Evolutionary conservation across 2,888 invertebrate species (phyloP).

Genomic region (Chrysopilus asiliformis): DNA sequence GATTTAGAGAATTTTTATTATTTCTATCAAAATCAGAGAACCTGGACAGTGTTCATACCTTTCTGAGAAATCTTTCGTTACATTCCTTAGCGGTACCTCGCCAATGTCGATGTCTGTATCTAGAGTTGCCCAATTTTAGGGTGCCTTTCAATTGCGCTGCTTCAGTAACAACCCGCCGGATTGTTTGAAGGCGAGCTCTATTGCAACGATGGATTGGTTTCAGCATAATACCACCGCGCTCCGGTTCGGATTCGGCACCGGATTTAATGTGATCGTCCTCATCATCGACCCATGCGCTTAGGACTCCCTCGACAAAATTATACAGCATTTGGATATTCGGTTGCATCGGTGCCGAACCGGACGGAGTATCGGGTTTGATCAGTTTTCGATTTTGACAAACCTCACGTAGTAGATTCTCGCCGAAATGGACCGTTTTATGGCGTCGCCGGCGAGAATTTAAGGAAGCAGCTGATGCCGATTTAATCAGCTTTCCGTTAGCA

Average conservation of each 20-base stretch:
- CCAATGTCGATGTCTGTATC: conserved; percentile 71
- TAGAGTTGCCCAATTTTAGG: conserved; percentile 51
- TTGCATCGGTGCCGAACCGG: conserved; percentile 42
- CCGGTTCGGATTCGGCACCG: conserved; percentile 59
- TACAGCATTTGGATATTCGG: conserved; percentile 69
- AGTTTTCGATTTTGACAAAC: conserved; percentile 57
- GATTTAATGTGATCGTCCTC: conserved; percentile 47
- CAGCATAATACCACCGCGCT: conserved; percentile 41
- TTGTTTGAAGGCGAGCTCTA: conserved; percentile 53
- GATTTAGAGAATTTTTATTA: too few species aligned
- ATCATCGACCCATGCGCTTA: conserved; percentile 67
- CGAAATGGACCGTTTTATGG: conserved; percentile 67
- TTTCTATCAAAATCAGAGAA: too few species aligned
- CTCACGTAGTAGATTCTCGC: conserved; percentile 59
- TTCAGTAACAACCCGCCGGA: conserved; percentile 53
- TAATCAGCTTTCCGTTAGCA: conserved; percentile 29
- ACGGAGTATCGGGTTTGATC: conserved; percentile 36
- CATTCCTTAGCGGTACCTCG: conserved; percentile 75
- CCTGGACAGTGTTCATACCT: conserved; percentile 55
- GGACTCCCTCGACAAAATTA: conserved; percentile 65
- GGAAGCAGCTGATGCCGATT: conserved; percentile 45
- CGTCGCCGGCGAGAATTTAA: conserved; percentile 54
- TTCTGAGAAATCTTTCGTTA: conserved; percentile 75
- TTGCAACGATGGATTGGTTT: conserved; percentile 38
- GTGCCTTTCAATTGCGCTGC: conserved; percentile 56